Conservation (phyloP, 2,797 vertebrate genomes). For the Anableps anableps region DNA sequence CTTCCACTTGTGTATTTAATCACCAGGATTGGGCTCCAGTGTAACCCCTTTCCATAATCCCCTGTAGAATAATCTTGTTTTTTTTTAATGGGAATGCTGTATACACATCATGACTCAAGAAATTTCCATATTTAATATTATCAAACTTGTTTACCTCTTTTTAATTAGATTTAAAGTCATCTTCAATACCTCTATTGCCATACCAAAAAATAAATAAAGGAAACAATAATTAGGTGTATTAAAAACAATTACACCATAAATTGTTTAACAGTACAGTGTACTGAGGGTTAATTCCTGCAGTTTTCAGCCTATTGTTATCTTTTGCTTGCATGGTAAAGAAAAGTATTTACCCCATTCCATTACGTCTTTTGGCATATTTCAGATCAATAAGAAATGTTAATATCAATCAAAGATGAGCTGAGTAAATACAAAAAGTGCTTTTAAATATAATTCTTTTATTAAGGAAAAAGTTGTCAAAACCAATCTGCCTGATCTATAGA, state of each 20-base stretch:
- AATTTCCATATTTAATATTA: slow-evolving; percentile 28
- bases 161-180: background rate
- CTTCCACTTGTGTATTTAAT: slow-evolving; percentile 36
- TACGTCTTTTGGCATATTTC: background rate
- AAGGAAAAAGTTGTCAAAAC: background rate
- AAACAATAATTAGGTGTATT: background rate
- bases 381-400: background rate
- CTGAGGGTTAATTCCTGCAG: slow-evolving; percentile 15
- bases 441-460: background rate
- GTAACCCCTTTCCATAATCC: slow-evolving; percentile 77
- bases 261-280: background rate
- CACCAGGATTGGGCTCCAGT: slow-evolving; percentile 32
- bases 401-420: slow-evolving; percentile 1
- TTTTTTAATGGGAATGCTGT: slow-evolving; percentile 54
- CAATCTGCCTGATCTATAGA: background rate
- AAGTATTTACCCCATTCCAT: background rate
- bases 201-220: background rate
- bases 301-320: slow-evolving; percentile 65
- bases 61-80: slow-evolving; percentile 73
- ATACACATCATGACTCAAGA: slow-evolving; percentile 35
- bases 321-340: slow-evolving; percentile 19
- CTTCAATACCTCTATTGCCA: background rate
- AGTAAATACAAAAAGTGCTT: background rate
- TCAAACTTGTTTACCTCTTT: background rate
- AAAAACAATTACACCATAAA: background rate